Conservation (phyloP, 2,888 invertebrate species). For the Chrysomela aeneicollis region DNA sequence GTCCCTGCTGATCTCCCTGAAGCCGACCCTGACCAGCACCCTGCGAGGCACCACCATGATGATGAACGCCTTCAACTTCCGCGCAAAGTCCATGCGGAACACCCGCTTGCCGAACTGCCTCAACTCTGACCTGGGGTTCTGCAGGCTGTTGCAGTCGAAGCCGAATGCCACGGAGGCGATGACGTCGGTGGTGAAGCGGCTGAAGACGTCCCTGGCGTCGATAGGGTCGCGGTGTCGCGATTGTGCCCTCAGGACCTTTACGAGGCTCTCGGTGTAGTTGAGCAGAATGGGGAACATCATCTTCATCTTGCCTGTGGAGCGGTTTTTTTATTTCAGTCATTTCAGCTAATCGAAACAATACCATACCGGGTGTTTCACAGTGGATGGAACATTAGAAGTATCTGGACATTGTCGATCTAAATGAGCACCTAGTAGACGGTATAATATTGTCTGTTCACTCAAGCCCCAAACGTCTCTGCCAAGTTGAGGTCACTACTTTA, state of each 20-base stretch:
- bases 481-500: too few species aligned
- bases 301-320: constrained; percentile 69
- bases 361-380: too few species aligned
- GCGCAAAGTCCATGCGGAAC: not conserved
- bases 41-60: not conserved
- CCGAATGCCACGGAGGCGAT: constrained; percentile 68
- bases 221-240: too few species aligned
- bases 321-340: too few species aligned
- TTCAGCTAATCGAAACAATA: too few species aligned
- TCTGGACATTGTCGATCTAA: too few species aligned
- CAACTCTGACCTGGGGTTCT: constrained; percentile 64
- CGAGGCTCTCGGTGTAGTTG: too few species aligned
- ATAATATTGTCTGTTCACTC: too few species aligned
- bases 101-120: constrained; percentile 41
- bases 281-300: constrained; percentile 69
- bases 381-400: too few species aligned
- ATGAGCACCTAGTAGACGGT: too few species aligned
- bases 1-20: constrained; percentile 41
- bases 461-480: too few species aligned
- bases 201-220: constrained; percentile 61
- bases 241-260: too few species aligned
- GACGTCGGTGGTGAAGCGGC: constrained; percentile 66
- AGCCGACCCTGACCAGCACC: constrained; percentile 18
- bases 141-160: constrained; percentile 65
- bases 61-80: not conserved